Evolutionary conservation across 2,797 vertebrate genomes (phyloP), one percentile per base, ranked within the genome.

Genomic region (Etheostoma perlongum): DNA sequence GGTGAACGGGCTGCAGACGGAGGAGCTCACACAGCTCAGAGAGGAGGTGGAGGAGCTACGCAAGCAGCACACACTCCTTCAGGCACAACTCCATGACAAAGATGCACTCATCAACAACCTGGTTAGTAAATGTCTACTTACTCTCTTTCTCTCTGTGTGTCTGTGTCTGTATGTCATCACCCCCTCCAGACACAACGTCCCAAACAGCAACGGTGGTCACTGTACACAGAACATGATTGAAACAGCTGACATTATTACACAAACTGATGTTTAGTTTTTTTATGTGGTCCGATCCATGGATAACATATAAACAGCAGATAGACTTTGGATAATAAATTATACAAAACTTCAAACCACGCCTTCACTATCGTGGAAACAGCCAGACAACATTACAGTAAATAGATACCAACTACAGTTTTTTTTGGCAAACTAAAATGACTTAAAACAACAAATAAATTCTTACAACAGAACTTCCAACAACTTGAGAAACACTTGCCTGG

Each of bases 1-100:
- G 66, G 75, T 99, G 82, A 99, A 99, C 15, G 98, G 98, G 11
- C 85, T 99, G 76, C 98, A 98, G 91, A 89, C 93, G 0, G 97
- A 99, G 83, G 97, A 99, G 91, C 90, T 97, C 15, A 85, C 92
- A 64, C 95, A 95, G 67, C 91, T 99, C 67, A 92, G 82, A 82
- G 96, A 96, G 70, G 96, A 99, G 79, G 2, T 99, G 78, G 96
- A 98, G 82, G 96, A 98, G 70, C 92, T 97, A 81, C 97, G 94
- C 77, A 95, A 73, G 79, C 96, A 96, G 78, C 95, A 96, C 66
- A 85, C 95, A 2, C 77, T 94, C 76, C 91, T 99, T 63, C 95
- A 97, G 85, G 94, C 93, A 52, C 96, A 98, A 36, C 92, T 99
- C 25, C 14, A 87, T 4, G 97, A 99, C 68, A 98, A 96, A 88